Evolutionary conservation across 2,888 invertebrate species (phyloP), one percentile per base, ranked within the genome.

Genomic region (Andricus quercusramuli): DNA sequence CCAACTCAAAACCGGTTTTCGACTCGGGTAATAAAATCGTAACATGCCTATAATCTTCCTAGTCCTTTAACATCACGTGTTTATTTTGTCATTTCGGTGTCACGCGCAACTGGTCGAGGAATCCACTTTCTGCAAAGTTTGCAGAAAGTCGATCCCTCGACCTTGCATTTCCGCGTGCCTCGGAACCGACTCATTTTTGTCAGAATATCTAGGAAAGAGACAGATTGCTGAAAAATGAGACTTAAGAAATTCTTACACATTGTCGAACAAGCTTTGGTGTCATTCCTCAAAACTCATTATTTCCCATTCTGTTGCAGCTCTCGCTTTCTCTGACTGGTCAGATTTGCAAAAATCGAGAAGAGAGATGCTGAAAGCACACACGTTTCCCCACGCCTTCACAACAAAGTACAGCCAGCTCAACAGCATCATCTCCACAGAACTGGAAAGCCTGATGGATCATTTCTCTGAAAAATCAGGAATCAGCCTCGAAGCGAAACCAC

Each of bases 311-410:
- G 79, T 91, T 91, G 1, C 90, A 96, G 96, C 96, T 79, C 91
- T 96, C 85, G 96, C 95, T n/a, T 95, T 96, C 87, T 95, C 95
- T 90, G 94, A 96, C 89, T 96, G 95, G 95, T 95, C 95, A 13
- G 94, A 94, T 20, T 91, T 95, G 0, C 96, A 96, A 86, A 95
- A 95, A 86, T 90, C 93, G 1, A 93, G 95, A 15, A 93, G 96
- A 17, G 94, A 95, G 81, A 94, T 95, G 93, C 91, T 95, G 8
- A 93, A 93, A 79, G 93, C 93, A 0, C 94, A 95, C 91, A 94
- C 94, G 2, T 95, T 95, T 86, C 95, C 95, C 0, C 92, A 94
- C 62, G 93, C 94, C 2, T 94, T 94, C 84, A 94, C 94, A n/a
- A 88, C 93, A 62, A 94, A 94, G 77, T 95, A 93, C 88, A 90